phyloP scores from a whole-genome alignment of 2,797 vertebrate species.

The Poeciliopsis turneri region DNA sequence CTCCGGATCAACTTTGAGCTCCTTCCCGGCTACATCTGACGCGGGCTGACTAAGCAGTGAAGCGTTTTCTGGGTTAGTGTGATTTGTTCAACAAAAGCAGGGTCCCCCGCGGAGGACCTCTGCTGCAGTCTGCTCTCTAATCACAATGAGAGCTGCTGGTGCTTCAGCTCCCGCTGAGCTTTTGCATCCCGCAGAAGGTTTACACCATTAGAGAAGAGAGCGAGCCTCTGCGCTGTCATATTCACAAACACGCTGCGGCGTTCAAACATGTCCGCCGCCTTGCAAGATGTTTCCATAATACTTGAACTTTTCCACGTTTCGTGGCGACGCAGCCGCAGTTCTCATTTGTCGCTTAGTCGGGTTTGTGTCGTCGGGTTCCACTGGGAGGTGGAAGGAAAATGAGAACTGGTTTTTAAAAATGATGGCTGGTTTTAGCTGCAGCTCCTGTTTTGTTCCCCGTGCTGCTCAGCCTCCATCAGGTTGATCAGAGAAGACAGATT shows the following conservation, averaged over 20 bases:
- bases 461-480: background rate
- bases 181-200: background rate
- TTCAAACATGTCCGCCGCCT: background rate
- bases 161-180: conserved; percentile 3
- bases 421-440: background rate
- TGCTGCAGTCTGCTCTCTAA: background rate
- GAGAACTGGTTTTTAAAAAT: background rate
- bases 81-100: background rate
- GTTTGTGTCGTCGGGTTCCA: background rate
- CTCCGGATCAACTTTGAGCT: background rate
- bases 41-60: background rate
- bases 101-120: background rate
- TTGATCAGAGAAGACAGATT: background rate
- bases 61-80: background rate
- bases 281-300: background rate
- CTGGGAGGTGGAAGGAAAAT: background rate
- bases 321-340: background rate
- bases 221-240: background rate
- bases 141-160: background rate
- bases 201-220: background rate
- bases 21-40: background rate
- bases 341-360: background rate
- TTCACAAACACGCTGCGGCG: background rate
- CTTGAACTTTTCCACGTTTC: background rate
- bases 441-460: background rate